A percentile compares a stretch with the other conserved stretches of the same genome.
Evolutionary conservation across 1,140 invertebrate species (phyloP).

Genomic region (Lerema accius): DNA sequence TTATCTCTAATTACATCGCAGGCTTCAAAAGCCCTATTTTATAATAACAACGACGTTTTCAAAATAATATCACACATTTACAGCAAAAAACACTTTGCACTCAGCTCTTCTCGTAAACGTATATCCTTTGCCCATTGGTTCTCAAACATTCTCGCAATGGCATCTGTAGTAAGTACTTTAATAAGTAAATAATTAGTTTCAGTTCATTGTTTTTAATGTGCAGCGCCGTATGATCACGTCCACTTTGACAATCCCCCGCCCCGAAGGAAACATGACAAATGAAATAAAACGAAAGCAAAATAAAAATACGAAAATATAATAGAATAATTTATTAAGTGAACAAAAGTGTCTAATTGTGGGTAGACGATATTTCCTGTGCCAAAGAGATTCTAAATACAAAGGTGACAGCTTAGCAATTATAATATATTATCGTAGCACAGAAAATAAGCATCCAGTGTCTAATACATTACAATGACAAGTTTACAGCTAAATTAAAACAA

Average conservation of each 20-base stretch:
- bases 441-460: conserved; percentile 42
- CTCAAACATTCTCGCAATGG: conserved; percentile 59
- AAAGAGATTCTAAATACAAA: conserved; percentile 13
- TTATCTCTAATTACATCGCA: conserved; percentile 78
- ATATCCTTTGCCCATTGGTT: conserved; percentile 44
- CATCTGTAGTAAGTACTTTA: conserved; percentile 47
- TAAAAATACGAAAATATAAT: conserved; percentile 52
- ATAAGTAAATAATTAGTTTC: conserved; percentile 52
- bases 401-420: conserved; percentile 24
- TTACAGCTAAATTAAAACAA: conserved; percentile 46
- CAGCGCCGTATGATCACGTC: conserved; percentile 72
- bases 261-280: conserved; percentile 48
- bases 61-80: conserved; percentile 81
- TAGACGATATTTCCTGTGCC: conserved; percentile 47
- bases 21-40: conserved; percentile 75
- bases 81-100: conserved; percentile 75
- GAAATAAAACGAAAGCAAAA: conserved; percentile 57
- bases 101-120: conserved; percentile 57
- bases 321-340: conserved; percentile 70
- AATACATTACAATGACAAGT: conserved; percentile 40
- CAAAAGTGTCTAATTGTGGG: conserved; percentile 52
- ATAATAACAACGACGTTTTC: conserved; percentile 71
- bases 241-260: conserved; percentile 78
- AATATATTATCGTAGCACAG: conserved; percentile 37
- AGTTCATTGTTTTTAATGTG: conserved; percentile 67